Evolutionary conservation across 2,113 vertebrate genomes (phyloP), one percentile per base, ranked within the genome.

Genomic region (Ictidomys tridecemlineatus): DNA sequence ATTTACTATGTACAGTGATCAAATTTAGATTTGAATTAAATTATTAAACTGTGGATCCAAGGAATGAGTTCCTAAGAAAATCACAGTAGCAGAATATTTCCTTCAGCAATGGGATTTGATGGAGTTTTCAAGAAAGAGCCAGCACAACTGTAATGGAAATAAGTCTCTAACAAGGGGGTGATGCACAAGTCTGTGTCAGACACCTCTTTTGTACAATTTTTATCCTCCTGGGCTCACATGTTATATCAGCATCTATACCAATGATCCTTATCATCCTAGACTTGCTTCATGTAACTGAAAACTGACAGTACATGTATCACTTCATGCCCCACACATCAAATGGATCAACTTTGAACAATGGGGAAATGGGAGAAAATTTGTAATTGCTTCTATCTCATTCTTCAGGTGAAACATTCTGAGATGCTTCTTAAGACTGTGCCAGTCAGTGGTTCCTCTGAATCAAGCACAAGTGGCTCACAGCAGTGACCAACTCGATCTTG

Each of bases 1-100:
- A 92, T 97, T 98, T 97, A 97, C 72, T 78, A 30, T 91, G 53
- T 10, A 53, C 37, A 72, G 78, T 95, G 28, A 77, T 95, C 95
- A 82, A 97, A 76, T 80, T 9, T 24, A 45, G 89, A 86, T 79
- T 73, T 78, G 91, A 97, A 89, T 4, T 89, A 92, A 89, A 34
- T n/a, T 45, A n/a, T 85, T 96, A 85, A 20, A 56, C 12, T 85
- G 10, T 58, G 20, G 3, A 17, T 53, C 56, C 34, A 94, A 86
- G 20, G 22, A 61, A 67, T 45, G 7, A 10, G 78, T 69, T 94
- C 39, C 13, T 84, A 48, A 92, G 82, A 83, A 95, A 80, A 30
- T 86, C 17, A 80, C 0, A 82, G 20, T 24, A 69, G 20, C 56
- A 24, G 2, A 58, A 53, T 37, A 8, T 0, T 87, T n/a, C 39